phyloP scores from a whole-genome alignment of 2,888 invertebrate species.

The Eupsilia transversa region DNA sequence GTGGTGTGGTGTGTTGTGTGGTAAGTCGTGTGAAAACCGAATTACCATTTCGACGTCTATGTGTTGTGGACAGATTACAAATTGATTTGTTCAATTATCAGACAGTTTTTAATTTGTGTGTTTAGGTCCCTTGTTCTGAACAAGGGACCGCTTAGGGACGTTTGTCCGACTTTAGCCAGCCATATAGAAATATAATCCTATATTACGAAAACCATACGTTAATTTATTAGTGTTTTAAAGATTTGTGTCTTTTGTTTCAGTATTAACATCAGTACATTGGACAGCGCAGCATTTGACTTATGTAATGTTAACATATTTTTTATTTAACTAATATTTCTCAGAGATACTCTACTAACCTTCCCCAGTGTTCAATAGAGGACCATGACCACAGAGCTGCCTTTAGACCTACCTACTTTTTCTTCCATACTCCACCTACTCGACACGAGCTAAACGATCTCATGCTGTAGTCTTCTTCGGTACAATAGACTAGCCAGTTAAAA shows the following conservation, averaged over 20 bases:
- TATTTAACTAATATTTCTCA: background rate
- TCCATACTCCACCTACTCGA: background rate
- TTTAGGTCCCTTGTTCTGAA: background rate
- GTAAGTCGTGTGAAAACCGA: too few species aligned
- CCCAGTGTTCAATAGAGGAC: background rate
- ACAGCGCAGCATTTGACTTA: conserved; percentile 77
- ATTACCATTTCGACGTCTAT: too few species aligned
- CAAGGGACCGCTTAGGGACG: too few species aligned
- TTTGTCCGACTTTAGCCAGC: background rate
- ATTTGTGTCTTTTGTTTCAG: conserved; percentile 70
- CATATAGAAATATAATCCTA: background rate
- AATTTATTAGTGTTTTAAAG: too few species aligned
- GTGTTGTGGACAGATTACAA: too few species aligned
- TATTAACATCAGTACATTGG: conserved; percentile 68
- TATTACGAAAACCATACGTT: too few species aligned
- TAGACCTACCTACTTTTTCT: background rate
- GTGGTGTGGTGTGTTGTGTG: too few species aligned
- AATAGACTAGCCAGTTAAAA: background rate
- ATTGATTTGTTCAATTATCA: too few species aligned
- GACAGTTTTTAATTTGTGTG: background rate
- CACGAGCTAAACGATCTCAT: background rate
- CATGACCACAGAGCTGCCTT: background rate
- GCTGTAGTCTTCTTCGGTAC: background rate
- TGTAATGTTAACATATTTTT: conserved; percentile 58
- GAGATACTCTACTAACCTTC: background rate